These are phyloP conservation scores for Alouatta palliata DNA, from an alignment of 2,113 vertebrate species.

Conservation along the genomic window DNA sequence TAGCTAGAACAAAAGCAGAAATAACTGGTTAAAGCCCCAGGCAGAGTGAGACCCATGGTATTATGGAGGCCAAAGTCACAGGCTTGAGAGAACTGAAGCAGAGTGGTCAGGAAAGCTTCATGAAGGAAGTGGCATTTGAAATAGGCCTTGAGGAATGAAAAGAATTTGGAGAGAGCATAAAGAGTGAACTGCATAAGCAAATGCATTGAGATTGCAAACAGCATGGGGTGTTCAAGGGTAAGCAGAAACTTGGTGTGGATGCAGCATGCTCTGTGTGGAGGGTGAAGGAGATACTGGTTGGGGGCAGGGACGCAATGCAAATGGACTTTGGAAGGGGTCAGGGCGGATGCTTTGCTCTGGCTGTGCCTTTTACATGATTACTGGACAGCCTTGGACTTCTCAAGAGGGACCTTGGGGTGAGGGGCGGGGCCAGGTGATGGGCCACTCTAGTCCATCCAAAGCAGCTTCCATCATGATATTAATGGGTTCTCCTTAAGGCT, in stretches of 20 bases:
- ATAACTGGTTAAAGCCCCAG: background rate
- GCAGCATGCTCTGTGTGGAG: fast-evolving
- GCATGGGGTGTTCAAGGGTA: fast-evolving
- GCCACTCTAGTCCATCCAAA: background rate
- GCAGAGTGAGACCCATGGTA: background rate
- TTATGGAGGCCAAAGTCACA: background rate
- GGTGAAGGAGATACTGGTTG: background rate
- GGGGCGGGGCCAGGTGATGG: background rate
- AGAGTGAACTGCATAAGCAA: background rate
- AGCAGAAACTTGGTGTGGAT: background rate
- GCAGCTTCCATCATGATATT: background rate
- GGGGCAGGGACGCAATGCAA: background rate
- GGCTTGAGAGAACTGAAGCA: background rate
- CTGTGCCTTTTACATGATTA: background rate
- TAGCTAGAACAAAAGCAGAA: background rate
- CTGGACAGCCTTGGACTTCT: background rate
- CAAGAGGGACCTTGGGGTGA: background rate
- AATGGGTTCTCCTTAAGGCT: background rate
- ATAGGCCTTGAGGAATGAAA: background rate
- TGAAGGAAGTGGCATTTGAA: background rate
- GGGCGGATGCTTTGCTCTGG: background rate
- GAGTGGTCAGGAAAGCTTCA: background rate
- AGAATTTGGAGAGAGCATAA: background rate
- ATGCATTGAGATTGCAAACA: fast-evolving
- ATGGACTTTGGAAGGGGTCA: background rate